Evolutionary conservation across 2,888 invertebrate species (phyloP).

Genomic region (Leucophenga maculata): DNA sequence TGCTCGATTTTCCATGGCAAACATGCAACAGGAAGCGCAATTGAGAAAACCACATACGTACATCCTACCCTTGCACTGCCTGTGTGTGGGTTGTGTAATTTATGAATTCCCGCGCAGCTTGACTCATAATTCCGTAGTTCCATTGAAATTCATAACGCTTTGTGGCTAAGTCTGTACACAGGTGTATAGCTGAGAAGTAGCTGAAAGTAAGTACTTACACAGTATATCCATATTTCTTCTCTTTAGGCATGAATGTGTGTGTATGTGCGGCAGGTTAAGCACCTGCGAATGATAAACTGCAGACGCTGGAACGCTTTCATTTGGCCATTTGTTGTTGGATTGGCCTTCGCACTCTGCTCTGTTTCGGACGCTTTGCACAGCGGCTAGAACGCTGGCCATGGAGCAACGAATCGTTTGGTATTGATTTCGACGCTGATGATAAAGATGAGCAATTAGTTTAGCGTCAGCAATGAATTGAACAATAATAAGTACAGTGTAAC

Average conservation of each 20-base stretch:
- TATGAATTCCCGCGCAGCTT: slow-evolving; percentile 16
- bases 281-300: slow-evolving; percentile 21
- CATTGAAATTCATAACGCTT: too few relatives aligned
- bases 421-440: too few relatives aligned
- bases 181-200: background rate
- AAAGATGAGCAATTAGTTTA: too few relatives aligned
- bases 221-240: background rate
- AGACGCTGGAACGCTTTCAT: slow-evolving; percentile 3
- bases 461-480: too few relatives aligned
- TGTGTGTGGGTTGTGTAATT: background rate
- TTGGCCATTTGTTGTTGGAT: background rate
- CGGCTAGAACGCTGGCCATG: too few relatives aligned
- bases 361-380: background rate
- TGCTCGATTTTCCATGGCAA: background rate
- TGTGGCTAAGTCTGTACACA: too few relatives aligned
- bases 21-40: slow-evolving; percentile 16
- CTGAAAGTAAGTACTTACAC: too few relatives aligned
- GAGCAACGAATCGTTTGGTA: too few relatives aligned
- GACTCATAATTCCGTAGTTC: slow-evolving; percentile 10
- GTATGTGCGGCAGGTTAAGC: slow-evolving; percentile 3
- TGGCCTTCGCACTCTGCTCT: slow-evolving; percentile 14
- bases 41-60: background rate
- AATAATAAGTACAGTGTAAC: too few relatives aligned
- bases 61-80: background rate
- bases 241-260: too few relatives aligned